Base-by-base conservation (phyloP, 2,888 invertebrate genomes). In the Drosophila meridionalis region DNA sequence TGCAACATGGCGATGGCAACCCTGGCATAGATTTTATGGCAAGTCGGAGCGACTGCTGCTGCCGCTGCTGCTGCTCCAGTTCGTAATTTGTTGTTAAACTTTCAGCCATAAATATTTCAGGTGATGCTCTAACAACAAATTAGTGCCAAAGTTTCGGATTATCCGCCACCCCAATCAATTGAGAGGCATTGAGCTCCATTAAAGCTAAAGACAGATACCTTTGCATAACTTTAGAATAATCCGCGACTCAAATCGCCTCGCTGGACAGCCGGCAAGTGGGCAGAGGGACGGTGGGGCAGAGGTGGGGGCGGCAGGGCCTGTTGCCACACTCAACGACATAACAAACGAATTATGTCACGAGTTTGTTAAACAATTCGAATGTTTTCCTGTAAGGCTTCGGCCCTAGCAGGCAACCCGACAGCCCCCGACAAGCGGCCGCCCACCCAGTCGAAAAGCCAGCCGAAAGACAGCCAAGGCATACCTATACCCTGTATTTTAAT, bases 321-420 rank as follows among this genome's bases (percentile, higher is more conserved):
- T 36, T 30, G 59, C 62, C 74, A 63, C 78, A 67, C 66, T 80
- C 78, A 82, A 82, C 76, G 77, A 85, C 81, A 72, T 78, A 68
- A 75, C 82, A 78, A 80, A 78, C 83, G 80, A 83, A 83, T 83
- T 86, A 82, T 83, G 83, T 66, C 86, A 78, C 80, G 88, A 87
- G 78, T 82, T 82, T 82, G 82, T 80, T 82, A 82, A 82, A 82
- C 82, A 82, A 82, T 82, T 82, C 75, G 82, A 82, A 82, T 80
- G 80, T 74, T 82, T 82, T 77, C 80, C 68, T 76, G 66, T 58
- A 50, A 52, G 59, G 62, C 67, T 36, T 48, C 52, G 52, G 48
- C 52, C 14, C 40, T 55, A 48, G 7, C 40, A 14, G 40, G 12
- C 50, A 28, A n/a, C 40, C 47, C 32, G 30, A 36, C 36, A n/a